Conservation (phyloP, 2,888 invertebrate genomes). For the Blastobasis adustella region DNA sequence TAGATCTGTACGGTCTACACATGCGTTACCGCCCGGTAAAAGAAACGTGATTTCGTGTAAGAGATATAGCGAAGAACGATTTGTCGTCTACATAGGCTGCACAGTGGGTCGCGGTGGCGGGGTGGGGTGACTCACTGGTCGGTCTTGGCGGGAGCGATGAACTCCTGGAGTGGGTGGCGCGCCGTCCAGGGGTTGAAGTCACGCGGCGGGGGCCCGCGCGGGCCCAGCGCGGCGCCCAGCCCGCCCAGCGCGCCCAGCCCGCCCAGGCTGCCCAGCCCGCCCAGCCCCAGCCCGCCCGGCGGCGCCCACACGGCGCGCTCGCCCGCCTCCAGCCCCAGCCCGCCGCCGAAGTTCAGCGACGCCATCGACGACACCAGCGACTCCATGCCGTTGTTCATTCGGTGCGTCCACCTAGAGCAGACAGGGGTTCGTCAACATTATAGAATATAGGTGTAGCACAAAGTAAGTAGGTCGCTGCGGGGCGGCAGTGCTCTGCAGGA, state of each 20-base stretch:
- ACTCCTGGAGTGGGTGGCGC: conserved; percentile 53
- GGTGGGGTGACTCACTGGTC: conserved; percentile 31
- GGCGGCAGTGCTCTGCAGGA: too few relatives aligned
- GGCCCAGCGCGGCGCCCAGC: conserved; percentile 13
- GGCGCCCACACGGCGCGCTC: conserved; percentile 43
- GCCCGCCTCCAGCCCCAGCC: conserved; percentile 23
- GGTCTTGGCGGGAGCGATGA: conserved; percentile 38
- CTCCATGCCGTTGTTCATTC: conserved; percentile 33
- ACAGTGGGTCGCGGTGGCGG: too few relatives aligned
- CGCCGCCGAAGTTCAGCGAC: conserved; percentile 25
- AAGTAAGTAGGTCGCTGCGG: too few relatives aligned
- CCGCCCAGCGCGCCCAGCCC: conserved; percentile 5
- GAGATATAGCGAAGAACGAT: too few relatives aligned
- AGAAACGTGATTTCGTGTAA: too few relatives aligned
- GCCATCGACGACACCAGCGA: conserved; percentile 40
- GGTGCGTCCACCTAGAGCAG: conserved; percentile 34
- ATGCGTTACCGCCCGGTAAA: too few relatives aligned
- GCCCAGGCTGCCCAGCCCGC: conserved; percentile 6
- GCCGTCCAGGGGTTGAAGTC: conserved; percentile 65
- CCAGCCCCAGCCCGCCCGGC: conserved; percentile 15
- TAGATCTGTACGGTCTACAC: too few relatives aligned
- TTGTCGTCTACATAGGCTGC: too few relatives aligned
- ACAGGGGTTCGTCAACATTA: background rate
- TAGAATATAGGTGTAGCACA: too few relatives aligned
- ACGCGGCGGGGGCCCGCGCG: conserved; percentile 21